Percentiles rank a stretch among this genome's conserved stretches.
phyloP scores from a whole-genome alignment of 2,113 vertebrate species.

The Planiliza haematocheilus region DNA sequence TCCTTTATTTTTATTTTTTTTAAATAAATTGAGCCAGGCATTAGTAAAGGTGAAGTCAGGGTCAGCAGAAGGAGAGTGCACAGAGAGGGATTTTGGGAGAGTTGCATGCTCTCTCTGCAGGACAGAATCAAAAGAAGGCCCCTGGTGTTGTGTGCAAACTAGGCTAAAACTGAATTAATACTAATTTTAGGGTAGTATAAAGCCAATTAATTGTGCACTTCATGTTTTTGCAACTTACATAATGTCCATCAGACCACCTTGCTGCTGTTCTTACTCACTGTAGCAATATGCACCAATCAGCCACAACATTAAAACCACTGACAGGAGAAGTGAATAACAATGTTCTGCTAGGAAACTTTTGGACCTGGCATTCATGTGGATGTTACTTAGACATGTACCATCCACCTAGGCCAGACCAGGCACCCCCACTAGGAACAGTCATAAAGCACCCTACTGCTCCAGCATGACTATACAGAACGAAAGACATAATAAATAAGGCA shows the following conservation, averaged over 20 bases:
- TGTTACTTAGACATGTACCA: too few relatives aligned
- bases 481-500: too few relatives aligned
- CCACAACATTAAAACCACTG: too few relatives aligned
- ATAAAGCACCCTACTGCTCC: too few relatives aligned
- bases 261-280: slow-evolving; percentile 7
- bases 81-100: slow-evolving; percentile 12
- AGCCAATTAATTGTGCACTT: not conserved
- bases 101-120: slow-evolving; percentile 19
- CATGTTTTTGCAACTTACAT: not conserved
- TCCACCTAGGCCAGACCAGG: too few relatives aligned
- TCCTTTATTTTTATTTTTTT: slow-evolving; percentile 8
- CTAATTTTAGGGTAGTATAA: not conserved
- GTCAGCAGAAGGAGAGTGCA: slow-evolving; percentile 19
- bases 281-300: not conserved
- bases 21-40: slow-evolving; percentile 31
- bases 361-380: too few relatives aligned
- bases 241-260: not conserved
- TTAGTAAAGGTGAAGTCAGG: slow-evolving; percentile 20
- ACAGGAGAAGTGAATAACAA: too few relatives aligned
- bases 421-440: too few relatives aligned
- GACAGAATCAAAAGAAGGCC: slow-evolving; percentile 29
- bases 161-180: slow-evolving; percentile 51
- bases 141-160: slow-evolving; percentile 60
- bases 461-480: too few relatives aligned
- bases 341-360: too few relatives aligned